phyloP scores from a whole-genome alignment of 2,797 vertebrate species.

The Acanthopagrus latus region DNA sequence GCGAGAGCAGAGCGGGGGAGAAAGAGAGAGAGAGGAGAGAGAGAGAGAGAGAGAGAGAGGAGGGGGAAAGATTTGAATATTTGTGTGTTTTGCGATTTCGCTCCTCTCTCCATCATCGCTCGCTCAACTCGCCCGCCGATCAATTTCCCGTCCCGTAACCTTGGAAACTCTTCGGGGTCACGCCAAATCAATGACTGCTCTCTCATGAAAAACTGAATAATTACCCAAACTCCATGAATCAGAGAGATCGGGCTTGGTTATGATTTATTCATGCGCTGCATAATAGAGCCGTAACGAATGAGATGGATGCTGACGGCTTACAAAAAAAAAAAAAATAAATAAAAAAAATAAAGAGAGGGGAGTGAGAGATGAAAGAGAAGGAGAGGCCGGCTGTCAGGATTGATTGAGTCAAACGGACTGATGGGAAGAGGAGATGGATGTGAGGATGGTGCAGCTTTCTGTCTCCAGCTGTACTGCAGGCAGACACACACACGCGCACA shows the following conservation, averaged over 20 bases:
- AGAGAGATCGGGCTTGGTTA: conserved; percentile 45
- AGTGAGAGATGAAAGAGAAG: conserved; percentile 65
- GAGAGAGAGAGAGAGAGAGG: neutral
- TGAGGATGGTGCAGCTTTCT: conserved; percentile 14
- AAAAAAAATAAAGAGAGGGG: conserved; percentile 25
- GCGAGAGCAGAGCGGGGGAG: conserved; percentile 23
- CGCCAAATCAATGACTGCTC: conserved; percentile 67
- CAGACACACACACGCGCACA: neutral
- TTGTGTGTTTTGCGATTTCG: conserved; percentile 53
- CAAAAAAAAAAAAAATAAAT: conserved; percentile 9
- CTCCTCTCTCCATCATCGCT: conserved; percentile 56
- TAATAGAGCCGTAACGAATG: conserved; percentile 74
- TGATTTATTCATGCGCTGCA: conserved; percentile 78
- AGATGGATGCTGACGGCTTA: conserved; percentile 65
- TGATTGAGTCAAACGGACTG: conserved; percentile 58
- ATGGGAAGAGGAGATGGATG: conserved; percentile 50
- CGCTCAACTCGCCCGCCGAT: conserved; percentile 34
- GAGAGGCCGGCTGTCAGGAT: conserved; percentile 60
- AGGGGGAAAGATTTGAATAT: conserved; percentile 68
- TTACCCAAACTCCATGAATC: conserved; percentile 71
- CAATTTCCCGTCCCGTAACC: conserved; percentile 70
- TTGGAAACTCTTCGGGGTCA: conserved; percentile 75
- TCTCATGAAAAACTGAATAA: conserved; percentile 67
- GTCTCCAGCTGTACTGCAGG: neutral
- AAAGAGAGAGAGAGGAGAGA: too few species aligned